Evolutionary conservation across 1,140 invertebrate genomes (phyloP).

Genomic region (Pristionchus pacificus): DNA sequence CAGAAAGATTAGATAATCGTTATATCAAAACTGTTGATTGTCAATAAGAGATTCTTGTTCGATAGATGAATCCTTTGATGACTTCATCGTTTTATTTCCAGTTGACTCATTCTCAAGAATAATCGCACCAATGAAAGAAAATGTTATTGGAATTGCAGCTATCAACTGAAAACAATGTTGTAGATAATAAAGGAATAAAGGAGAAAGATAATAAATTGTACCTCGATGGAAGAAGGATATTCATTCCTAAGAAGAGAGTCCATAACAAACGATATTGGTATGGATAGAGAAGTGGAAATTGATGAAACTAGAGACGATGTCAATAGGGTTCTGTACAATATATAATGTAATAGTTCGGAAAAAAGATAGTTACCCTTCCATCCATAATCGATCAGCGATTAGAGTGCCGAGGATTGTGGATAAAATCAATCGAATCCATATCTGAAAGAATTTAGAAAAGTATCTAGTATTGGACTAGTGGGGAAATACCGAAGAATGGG

Average conservation of each 20-base stretch:
- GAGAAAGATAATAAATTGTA: too few species aligned
- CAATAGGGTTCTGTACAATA: not conserved
- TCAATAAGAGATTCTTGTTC: too few species aligned
- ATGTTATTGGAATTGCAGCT: conserved; percentile 32
- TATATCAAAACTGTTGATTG: too few species aligned
- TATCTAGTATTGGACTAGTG: too few species aligned
- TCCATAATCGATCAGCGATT: not conserved
- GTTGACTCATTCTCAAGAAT: conserved; percentile 1
- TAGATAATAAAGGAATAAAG: not conserved
- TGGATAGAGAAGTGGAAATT: not conserved
- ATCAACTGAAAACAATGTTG: conserved; percentile 13
- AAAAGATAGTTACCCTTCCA: too few species aligned
- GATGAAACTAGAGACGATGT: too few species aligned
- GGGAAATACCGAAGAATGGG: too few species aligned
- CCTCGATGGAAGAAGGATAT: not conserved
- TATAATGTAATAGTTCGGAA: too few species aligned
- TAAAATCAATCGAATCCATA: not conserved
- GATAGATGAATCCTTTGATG: too few species aligned
- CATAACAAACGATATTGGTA: not conserved
- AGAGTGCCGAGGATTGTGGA: not conserved
- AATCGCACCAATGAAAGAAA: conserved; percentile 33
- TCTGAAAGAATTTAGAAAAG: too few species aligned
- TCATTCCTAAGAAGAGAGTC: not conserved
- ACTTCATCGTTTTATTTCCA: too few species aligned
- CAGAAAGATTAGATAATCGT: too few species aligned